phyloP scores from a whole-genome alignment of 2,797 vertebrate genomes.

The Rhinella marina region DNA sequence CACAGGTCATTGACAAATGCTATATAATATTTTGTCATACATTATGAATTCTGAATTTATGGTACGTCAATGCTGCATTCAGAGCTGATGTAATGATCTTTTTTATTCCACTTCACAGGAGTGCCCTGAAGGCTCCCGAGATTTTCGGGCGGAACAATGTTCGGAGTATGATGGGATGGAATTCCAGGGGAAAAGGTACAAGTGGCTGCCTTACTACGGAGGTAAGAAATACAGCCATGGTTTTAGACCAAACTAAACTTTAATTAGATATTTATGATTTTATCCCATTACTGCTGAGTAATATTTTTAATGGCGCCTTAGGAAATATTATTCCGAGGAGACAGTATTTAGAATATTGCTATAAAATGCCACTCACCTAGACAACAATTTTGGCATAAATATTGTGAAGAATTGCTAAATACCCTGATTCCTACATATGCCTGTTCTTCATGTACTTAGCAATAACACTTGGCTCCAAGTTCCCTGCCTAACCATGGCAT shows the following conservation, averaged over 20 bases:
- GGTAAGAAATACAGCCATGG: conserved; percentile 72
- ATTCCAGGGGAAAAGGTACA: conserved; percentile 89
- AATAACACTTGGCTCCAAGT: too few relatives aligned
- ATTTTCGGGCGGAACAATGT: conserved; percentile 95
- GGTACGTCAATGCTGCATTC: too few relatives aligned
- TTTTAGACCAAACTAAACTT: not conserved
- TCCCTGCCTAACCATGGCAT: too few relatives aligned
- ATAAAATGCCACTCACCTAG: not conserved
- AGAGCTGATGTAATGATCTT: not conserved
- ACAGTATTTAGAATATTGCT: not conserved
- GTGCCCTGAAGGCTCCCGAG: conserved; percentile 84
- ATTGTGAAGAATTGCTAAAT: too few relatives aligned
- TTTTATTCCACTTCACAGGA: conserved; percentile 73
- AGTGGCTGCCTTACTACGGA: conserved; percentile 94
- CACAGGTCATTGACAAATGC: too few relatives aligned
- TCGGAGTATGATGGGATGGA: conserved; percentile 84
- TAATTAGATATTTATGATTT: too few relatives aligned
- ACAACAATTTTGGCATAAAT: not conserved
- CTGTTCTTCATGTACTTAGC: too few relatives aligned
- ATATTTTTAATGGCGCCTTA: not conserved
- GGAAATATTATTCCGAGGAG: too few relatives aligned
- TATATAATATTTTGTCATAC: too few relatives aligned
- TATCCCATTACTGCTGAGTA: not conserved
- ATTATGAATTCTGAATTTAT: too few relatives aligned
- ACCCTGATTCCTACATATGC: too few relatives aligned